These are phyloP conservation scores for Eurosta solidaginis DNA, from an alignment of 1,140 invertebrate species.

Conservation along the genomic window DNA sequence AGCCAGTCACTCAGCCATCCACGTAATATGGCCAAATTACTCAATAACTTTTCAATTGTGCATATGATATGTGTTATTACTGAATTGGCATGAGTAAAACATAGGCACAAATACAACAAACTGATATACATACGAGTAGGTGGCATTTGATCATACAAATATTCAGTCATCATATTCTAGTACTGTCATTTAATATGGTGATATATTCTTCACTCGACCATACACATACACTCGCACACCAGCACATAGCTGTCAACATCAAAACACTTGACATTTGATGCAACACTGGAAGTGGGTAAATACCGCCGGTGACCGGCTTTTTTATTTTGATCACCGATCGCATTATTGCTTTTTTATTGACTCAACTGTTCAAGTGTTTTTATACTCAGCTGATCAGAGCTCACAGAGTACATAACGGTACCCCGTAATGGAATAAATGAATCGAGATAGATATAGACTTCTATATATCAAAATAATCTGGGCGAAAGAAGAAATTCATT, in stretches of 20 bases:
- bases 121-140: background rate
- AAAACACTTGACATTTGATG: slow-evolving; percentile 13
- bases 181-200: background rate
- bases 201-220: background rate
- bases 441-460: no score
- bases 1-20: background rate
- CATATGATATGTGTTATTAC: background rate
- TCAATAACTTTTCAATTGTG: slow-evolving; percentile 26
- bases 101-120: background rate
- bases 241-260: background rate
- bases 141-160: background rate
- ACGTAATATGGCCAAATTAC: slow-evolving; percentile 12
- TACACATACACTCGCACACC: background rate
- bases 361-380: background rate
- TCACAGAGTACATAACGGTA: no score
- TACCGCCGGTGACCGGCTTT: slow-evolving; percentile 12
- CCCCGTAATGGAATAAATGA: no score
- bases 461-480: no score
- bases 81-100: background rate
- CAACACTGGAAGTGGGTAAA: background rate
- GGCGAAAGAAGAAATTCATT: no score
- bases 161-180: background rate
- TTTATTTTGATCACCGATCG: slow-evolving; percentile 22
- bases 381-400: background rate
- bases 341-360: background rate